Percentiles rank a stretch among this genome's conserved stretches.
Conservation (phyloP, 2,797 vertebrate species). For the Pristis pectinata region DNA sequence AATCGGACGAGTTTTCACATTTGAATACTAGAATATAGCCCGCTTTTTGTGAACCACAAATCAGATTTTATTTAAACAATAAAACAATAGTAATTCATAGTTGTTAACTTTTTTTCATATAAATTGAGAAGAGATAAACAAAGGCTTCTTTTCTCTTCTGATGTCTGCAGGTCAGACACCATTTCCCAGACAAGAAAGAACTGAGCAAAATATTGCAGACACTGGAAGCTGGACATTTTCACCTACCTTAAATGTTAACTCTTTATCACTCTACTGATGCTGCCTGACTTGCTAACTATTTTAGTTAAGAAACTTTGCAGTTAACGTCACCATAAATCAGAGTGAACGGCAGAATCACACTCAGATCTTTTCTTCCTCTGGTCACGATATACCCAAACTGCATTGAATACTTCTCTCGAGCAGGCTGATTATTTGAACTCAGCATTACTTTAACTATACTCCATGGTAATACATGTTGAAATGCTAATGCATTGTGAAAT, state of each 20-base stretch:
- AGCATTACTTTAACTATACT: neutral
- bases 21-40: neutral
- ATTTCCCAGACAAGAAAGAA: neutral
- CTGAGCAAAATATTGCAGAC: neutral
- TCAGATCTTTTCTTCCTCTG: neutral
- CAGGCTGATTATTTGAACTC: neutral
- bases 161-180: neutral
- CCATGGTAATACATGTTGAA: neutral
- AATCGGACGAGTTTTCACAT: neutral
- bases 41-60: neutral
- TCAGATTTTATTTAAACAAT: neutral
- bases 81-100: neutral
- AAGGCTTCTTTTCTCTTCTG: neutral
- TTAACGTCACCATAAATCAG: neutral
- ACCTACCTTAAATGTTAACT: no score
- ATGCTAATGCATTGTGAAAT: neutral
- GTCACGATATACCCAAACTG: neutral
- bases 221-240: no score
- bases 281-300: no score
- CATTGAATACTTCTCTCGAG: neutral
- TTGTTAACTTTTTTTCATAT: neutral
- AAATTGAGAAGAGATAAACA: neutral
- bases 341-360: neutral
- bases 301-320: no score
- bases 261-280: no score